Conservation (phyloP, 1,140 invertebrate genomes). For the Magallana angulata region DNA sequence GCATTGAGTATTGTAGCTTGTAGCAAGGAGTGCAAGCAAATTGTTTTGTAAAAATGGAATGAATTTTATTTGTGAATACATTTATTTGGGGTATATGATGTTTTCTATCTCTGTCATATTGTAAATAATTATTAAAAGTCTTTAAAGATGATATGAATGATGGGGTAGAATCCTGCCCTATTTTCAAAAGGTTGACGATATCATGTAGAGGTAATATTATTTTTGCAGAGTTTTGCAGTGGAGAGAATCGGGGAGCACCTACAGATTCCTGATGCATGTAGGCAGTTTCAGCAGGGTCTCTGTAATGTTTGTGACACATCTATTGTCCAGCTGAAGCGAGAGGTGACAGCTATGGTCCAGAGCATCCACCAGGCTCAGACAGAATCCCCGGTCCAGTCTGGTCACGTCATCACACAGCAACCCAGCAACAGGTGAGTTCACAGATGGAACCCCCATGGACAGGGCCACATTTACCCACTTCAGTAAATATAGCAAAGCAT, state of each 20-base stretch:
- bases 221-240: constrained; percentile 57
- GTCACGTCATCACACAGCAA: neutral
- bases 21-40: no score
- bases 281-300: constrained; percentile 59
- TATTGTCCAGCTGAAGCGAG: constrained; percentile 68
- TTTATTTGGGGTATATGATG: no score
- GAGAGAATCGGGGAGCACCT: constrained; percentile 67
- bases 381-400: constrained; percentile 38
- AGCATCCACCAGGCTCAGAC: constrained; percentile 74
- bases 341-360: constrained; percentile 75
- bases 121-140: no score
- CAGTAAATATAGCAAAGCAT: no score
- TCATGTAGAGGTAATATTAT: no score
- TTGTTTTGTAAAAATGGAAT: no score
- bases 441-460: constrained; percentile 25
- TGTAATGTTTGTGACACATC: constrained; percentile 73
- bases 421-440: constrained; percentile 16
- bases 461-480: neutral
- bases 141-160: no score
- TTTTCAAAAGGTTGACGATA: no score
- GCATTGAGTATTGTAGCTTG: no score
- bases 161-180: no score
- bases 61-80: no score
- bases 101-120: no score
- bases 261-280: constrained; percentile 63